Conservation (phyloP, 2,888 invertebrate genomes). For the Eupithecia subfuscata region DNA sequence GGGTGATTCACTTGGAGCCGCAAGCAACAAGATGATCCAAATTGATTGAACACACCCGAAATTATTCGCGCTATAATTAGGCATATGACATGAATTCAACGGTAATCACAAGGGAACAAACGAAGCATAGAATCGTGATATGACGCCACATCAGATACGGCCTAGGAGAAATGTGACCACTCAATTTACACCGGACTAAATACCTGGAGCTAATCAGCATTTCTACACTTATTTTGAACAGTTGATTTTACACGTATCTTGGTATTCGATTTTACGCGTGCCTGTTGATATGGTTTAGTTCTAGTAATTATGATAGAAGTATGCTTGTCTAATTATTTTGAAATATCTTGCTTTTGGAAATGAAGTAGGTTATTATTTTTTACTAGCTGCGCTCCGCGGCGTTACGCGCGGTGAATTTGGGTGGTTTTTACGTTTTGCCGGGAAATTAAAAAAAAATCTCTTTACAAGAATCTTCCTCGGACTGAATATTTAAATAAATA, state of each 20-base stretch:
- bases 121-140: slow-evolving; percentile 79
- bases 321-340: slow-evolving; percentile 1
- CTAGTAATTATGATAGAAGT: slow-evolving; percentile 1
- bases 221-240: slow-evolving; percentile 84
- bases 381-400: background rate
- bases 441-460: background rate
- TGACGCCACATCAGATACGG: slow-evolving; percentile 75
- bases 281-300: slow-evolving; percentile 50
- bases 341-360: background rate
- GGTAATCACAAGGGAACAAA: slow-evolving; percentile 79
- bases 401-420: too few relatives aligned
- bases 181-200: slow-evolving; percentile 63
- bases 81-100: slow-evolving; percentile 81
- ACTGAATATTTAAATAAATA: too few relatives aligned
- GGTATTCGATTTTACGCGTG: slow-evolving; percentile 75
- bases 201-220: slow-evolving; percentile 83
- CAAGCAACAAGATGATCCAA: slow-evolving; percentile 48
- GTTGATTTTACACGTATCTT: slow-evolving; percentile 82
- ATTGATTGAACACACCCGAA: slow-evolving; percentile 72
- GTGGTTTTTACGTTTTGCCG: too few relatives aligned
- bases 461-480: background rate
- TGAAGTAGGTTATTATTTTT: background rate
- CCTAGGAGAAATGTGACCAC: slow-evolving; percentile 47
- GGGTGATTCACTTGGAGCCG: background rate
- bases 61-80: slow-evolving; percentile 78